Evolutionary conservation across 2,797 vertebrate genomes (phyloP).

Genomic region (Anableps anableps): DNA sequence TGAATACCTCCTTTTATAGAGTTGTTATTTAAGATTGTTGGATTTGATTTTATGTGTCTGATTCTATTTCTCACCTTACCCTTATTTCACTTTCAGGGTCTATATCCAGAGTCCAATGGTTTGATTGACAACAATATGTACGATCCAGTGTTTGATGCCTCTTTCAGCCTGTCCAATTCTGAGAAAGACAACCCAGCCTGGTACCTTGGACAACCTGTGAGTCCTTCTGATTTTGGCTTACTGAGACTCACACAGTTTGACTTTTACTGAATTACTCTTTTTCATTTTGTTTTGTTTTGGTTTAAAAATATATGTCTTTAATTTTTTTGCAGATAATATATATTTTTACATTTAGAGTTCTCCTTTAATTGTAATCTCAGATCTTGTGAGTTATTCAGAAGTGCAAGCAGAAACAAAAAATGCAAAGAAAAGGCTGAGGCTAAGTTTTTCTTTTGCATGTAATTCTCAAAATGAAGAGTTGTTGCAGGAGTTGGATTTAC

Average conservation of each 20-base stretch:
- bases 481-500: not conserved
- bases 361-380: not conserved
- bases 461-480: not conserved
- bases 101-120: slow-evolving; percentile 85
- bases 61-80: not conserved
- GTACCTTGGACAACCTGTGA: slow-evolving; percentile 84
- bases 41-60: not conserved
- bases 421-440: not conserved
- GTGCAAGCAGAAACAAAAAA: not conserved
- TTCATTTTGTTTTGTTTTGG: not conserved
- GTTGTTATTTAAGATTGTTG: not conserved
- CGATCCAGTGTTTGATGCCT: slow-evolving; percentile 78
- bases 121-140: slow-evolving; percentile 85
- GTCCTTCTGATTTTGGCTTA: slow-evolving; percentile 17
- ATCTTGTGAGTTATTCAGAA: not conserved
- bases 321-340: not conserved
- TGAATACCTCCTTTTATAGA: not conserved
- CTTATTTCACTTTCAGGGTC: slow-evolving; percentile 66
- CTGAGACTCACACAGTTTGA: not conserved
- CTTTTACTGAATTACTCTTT: not conserved
- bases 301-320: not conserved
- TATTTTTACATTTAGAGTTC: not conserved
- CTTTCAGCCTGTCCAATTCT: slow-evolving; percentile 75
- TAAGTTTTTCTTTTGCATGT: not conserved
- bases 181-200: slow-evolving; percentile 81